Evolutionary conservation across 2,888 invertebrate species (phyloP), one percentile per base, ranked within the genome.

Genomic region (Leptogaster cylindrica): DNA sequence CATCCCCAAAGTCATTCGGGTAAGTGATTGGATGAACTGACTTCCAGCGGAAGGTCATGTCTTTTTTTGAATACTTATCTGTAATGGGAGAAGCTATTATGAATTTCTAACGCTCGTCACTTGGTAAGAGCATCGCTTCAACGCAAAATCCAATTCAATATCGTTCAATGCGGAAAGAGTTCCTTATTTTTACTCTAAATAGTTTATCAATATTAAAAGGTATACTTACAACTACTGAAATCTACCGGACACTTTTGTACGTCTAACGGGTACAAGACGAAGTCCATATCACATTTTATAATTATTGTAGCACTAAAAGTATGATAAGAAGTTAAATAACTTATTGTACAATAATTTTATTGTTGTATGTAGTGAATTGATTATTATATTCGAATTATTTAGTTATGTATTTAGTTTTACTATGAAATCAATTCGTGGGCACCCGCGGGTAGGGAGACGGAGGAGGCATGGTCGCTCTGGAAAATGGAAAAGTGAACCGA

Each of bases 221-320:
- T 48, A 68, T 77, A 85, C 86, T 85, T 81, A 87, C 87, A 87
- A 76, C 86, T 87, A 77, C 86, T 86, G 75, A 87, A 87, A 77
- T 87, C 87, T 74, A 87, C 85, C 66, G 83, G 83, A 77, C 87
- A 87, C 73, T 84, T 85, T 76, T 87, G 87, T 41, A 87, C 86
- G 75, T 87, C 87, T 73, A 87, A 76, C 14, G 87, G 87, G 74
- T 87, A 87, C 69, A 87, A 79, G 65, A 85, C 86, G 77, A 87
- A 87, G 76, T 87, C 85, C 87, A 87, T 87, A 77, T 86, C 85
- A 77, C 87, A 87, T 78, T 87, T 86, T 72, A 87, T 86, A 72
- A 86, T 86, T 72, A 87, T 85, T 68, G 86, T 86, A 28, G 87
- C 87, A 72, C 87, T 86, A 83, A 39, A n/a, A n/a, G n/a, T n/a